phyloP scores from a whole-genome alignment of 2,888 invertebrate species.

The Synanthedon vespiformis region DNA sequence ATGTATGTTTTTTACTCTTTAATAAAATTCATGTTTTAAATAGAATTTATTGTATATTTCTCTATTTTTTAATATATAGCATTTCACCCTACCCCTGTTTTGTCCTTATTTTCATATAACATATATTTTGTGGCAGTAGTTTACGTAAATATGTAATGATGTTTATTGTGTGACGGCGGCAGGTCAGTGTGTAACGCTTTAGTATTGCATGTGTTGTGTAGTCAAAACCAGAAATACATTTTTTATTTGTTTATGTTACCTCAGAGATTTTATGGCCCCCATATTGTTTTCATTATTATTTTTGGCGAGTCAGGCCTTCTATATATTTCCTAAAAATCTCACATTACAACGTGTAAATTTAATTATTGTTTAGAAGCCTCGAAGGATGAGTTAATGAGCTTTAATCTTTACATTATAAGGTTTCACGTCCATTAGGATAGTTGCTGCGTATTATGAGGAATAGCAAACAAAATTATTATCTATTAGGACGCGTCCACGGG shows the following conservation, averaged over 20 bases:
- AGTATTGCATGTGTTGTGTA: slow-evolving; percentile 65
- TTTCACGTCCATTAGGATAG: slow-evolving; percentile 22
- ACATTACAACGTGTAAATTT: slow-evolving; percentile 14
- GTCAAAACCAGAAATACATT: slow-evolving; percentile 43
- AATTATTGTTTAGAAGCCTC: slow-evolving; percentile 15
- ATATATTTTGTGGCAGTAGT: slow-evolving; percentile 64
- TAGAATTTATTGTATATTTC: slow-evolving; percentile 69
- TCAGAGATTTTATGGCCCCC: slow-evolving; percentile 36
- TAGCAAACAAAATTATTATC: slow-evolving; percentile 11
- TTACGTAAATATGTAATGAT: slow-evolving; percentile 44
- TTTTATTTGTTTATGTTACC: slow-evolving; percentile 65
- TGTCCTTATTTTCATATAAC: slow-evolving; percentile 52
- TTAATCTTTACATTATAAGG: slow-evolving; percentile 38
- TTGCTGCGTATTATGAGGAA: not conserved
- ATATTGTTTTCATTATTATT: slow-evolving; percentile 48
- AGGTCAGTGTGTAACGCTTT: slow-evolving; percentile 52
- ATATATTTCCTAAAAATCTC: slow-evolving; percentile 28
- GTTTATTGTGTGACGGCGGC: slow-evolving; percentile 43
- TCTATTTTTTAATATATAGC: slow-evolving; percentile 62
- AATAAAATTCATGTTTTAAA: slow-evolving; percentile 70
- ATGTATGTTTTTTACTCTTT: slow-evolving; percentile 69
- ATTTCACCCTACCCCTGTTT: slow-evolving; percentile 37
- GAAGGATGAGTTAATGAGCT: slow-evolving; percentile 25
- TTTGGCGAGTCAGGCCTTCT: slow-evolving; percentile 43
- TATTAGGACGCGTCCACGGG: slow-evolving; percentile 19